Percentiles rank a stretch among this genome's conserved stretches.
These are phyloP conservation scores for Ariolimax columbianus DNA, from an alignment of 2,888 invertebrate genomes.

Conservation along the genomic window DNA sequence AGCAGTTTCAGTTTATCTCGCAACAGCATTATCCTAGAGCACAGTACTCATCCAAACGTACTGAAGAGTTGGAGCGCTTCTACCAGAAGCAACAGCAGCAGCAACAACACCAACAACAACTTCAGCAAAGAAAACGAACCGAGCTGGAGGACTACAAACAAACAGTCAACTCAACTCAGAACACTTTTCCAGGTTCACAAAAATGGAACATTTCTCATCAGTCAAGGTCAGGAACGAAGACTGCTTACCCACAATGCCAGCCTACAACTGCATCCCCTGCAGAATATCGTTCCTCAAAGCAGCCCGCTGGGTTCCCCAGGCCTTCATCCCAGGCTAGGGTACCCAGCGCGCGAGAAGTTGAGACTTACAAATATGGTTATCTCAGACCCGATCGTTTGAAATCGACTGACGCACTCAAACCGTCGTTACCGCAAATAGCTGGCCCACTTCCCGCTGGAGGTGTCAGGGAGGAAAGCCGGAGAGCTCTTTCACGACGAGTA, in stretches of 20 bases:
- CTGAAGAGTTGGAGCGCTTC: constrained; percentile 27
- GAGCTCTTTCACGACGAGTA: constrained; percentile 39
- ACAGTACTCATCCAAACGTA: constrained; percentile 19
- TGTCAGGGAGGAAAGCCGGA: constrained; percentile 47
- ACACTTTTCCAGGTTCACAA: background rate
- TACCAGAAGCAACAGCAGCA: constrained; percentile 43
- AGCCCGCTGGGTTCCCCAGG: constrained; percentile 2
- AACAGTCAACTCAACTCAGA: background rate
- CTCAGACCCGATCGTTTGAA: background rate
- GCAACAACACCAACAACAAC: constrained; percentile 38
- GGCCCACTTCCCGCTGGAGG: constrained; percentile 41
- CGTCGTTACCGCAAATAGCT: constrained; percentile 35
- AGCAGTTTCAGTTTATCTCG: constrained; percentile 33
- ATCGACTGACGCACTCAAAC: constrained; percentile 5
- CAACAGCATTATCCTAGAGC: constrained; percentile 32
- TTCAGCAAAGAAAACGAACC: constrained; percentile 30
- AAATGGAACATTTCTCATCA: constrained; percentile 33
- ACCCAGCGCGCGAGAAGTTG: background rate
- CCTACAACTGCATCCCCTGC: background rate
- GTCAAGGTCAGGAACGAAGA: background rate
- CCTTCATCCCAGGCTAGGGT: background rate
- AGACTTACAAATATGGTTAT: background rate
- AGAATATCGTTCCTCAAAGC: constrained; percentile 29
- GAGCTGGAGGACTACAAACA: constrained; percentile 27
- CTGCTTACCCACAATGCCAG: constrained; percentile 27